Evolutionary conservation across 2,113 vertebrate species (phyloP).

Genomic region (Aegotheles bennettii): DNA sequence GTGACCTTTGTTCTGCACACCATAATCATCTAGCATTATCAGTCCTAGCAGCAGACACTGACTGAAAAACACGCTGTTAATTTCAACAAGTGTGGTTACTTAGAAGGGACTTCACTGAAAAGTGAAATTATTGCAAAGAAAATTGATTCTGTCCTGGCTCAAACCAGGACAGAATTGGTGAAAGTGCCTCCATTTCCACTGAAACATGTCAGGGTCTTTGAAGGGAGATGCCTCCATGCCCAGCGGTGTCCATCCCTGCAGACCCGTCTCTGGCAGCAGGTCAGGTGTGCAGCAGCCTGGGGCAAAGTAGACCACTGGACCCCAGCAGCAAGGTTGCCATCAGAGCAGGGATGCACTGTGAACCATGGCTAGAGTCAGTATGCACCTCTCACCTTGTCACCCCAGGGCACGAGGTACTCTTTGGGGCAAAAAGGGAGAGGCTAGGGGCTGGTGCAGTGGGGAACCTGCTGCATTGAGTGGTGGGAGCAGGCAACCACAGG

Average conservation of each 20-base stretch:
- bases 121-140: background rate
- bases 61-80: too few species aligned
- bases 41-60: too few species aligned
- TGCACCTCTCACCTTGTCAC: background rate
- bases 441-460: background rate
- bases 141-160: too few species aligned
- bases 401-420: background rate
- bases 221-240: rapidly evolving
- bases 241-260: background rate
- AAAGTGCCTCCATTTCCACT: background rate
- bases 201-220: background rate
- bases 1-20: too few species aligned
- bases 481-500: background rate
- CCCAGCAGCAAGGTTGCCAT: background rate
- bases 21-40: too few species aligned
- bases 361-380: background rate
- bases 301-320: background rate
- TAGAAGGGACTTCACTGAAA: too few species aligned
- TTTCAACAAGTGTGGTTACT: too few species aligned
- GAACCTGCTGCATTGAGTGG: background rate
- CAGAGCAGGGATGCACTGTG: background rate
- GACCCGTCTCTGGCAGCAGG: background rate
- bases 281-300: background rate
- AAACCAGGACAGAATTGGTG: background rate
- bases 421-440: background rate